Evolutionary conservation across 2,113 vertebrate genomes (phyloP).

Genomic region (Alectura lathami): DNA sequence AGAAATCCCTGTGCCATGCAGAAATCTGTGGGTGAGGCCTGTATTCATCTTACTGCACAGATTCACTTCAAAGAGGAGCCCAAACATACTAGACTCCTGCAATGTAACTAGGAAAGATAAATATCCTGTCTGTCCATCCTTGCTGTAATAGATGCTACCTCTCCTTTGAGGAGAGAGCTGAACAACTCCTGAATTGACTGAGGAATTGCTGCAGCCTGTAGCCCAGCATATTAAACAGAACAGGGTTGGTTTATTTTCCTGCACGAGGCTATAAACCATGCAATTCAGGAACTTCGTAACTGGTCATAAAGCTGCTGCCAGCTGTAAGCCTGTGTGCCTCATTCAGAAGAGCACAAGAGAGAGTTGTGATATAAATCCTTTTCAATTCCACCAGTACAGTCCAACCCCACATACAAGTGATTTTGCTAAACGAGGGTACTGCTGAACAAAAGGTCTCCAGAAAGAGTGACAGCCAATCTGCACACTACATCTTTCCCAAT

Average conservation of each 20-base stretch:
- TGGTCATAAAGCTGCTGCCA: neutral
- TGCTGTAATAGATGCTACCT: rapidly evolving
- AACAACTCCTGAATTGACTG: neutral
- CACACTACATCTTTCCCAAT: neutral
- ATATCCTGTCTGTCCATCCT: neutral
- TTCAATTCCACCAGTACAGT: neutral
- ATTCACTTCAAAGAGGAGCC: neutral
- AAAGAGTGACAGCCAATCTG: neutral
- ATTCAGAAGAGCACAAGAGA: neutral
- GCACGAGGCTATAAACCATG: neutral
- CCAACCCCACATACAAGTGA: neutral
- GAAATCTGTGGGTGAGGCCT: neutral
- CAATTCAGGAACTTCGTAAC: neutral
- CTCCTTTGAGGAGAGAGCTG: neutral
- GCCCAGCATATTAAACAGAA: neutral
- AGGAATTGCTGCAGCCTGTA: neutral
- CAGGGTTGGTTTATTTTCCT: neutral
- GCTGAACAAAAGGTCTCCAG: neutral
- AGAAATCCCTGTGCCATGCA: neutral
- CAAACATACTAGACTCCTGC: neutral
- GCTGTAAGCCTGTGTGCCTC: neutral
- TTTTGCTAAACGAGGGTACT: neutral
- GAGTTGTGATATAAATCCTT: neutral
- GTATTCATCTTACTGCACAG: neutral
- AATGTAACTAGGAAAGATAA: neutral